A percentile compares a stretch with the other conserved stretches of the same genome.
These are phyloP conservation scores for Pollicipes pollicipes DNA, from an alignment of 1,140 invertebrate genomes.

Conservation along the genomic window DNA sequence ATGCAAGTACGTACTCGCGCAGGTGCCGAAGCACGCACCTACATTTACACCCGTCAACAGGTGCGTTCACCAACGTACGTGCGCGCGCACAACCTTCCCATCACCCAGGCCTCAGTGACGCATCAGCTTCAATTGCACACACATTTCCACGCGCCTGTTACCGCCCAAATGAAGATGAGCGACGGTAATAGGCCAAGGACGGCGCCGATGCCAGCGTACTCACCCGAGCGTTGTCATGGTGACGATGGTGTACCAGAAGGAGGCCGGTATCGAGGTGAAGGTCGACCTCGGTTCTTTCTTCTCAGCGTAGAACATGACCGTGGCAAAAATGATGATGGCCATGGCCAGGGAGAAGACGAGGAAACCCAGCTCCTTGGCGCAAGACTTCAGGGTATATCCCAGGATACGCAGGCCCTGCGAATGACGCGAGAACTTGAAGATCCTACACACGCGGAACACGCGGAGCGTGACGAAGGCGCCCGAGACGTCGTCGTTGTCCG, in stretches of 20 bases:
- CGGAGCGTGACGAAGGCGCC: too few species aligned
- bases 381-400: conserved; percentile 96
- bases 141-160: too few species aligned
- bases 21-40: too few species aligned
- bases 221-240: conserved; percentile 99
- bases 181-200: too few species aligned
- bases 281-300: conserved; percentile 89
- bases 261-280: conserved; percentile 96
- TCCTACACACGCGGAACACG: conserved; percentile 98
- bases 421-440: conserved; percentile 99
- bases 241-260: conserved; percentile 99
- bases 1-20: too few species aligned
- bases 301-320: conserved; percentile 99
- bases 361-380: conserved; percentile 97
- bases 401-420: conserved; percentile 95
- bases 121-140: too few species aligned
- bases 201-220: too few species aligned
- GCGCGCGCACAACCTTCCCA: too few species aligned
- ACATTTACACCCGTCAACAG: too few species aligned
- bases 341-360: conserved; percentile 97
- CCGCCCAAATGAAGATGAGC: too few species aligned
- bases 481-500: conserved; percentile 95
- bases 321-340: conserved; percentile 99
- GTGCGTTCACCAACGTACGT: too few species aligned
- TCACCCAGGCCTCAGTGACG: too few species aligned